Conservation (phyloP, 2,113 vertebrate species). For the Carassius gibelio region DNA sequence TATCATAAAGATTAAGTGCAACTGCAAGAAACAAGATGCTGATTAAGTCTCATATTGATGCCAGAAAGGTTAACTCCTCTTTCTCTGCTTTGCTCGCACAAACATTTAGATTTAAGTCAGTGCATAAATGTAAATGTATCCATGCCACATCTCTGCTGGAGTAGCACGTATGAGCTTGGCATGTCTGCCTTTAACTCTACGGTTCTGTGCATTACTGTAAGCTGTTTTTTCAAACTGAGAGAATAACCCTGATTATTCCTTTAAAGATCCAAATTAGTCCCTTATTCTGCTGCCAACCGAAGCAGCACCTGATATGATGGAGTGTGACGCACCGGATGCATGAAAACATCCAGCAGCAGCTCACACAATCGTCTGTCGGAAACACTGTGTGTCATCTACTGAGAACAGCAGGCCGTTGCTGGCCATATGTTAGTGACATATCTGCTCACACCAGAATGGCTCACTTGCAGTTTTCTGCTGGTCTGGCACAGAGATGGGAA, state of each 20-base stretch:
- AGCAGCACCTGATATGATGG: neutral
- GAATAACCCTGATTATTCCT: neutral
- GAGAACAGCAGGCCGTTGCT: conserved; percentile 40
- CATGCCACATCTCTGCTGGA: neutral
- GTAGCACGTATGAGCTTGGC: neutral
- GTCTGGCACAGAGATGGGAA: conserved; percentile 39
- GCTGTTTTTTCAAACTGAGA: neutral
- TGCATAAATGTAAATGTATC: too few relatives aligned
- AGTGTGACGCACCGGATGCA: neutral
- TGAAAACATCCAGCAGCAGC: neutral
- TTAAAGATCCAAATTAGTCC: neutral
- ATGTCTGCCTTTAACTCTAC: neutral
- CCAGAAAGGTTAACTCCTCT: too few relatives aligned
- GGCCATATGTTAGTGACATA: conserved; percentile 49
- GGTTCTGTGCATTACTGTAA: neutral
- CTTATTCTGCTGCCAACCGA: neutral
- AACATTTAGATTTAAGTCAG: too few relatives aligned
- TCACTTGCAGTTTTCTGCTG: conserved; percentile 40
- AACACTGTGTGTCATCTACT: conserved; percentile 24
- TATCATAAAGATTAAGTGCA: too few relatives aligned
- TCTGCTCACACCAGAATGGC: conserved; percentile 42
- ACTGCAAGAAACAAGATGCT: too few relatives aligned
- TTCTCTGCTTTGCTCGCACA: too few relatives aligned
- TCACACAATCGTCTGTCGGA: conserved; percentile 13
- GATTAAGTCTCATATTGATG: neutral